Evolutionary conservation across 2,888 invertebrate species (phyloP).

Genomic region (Crematogaster levior): DNA sequence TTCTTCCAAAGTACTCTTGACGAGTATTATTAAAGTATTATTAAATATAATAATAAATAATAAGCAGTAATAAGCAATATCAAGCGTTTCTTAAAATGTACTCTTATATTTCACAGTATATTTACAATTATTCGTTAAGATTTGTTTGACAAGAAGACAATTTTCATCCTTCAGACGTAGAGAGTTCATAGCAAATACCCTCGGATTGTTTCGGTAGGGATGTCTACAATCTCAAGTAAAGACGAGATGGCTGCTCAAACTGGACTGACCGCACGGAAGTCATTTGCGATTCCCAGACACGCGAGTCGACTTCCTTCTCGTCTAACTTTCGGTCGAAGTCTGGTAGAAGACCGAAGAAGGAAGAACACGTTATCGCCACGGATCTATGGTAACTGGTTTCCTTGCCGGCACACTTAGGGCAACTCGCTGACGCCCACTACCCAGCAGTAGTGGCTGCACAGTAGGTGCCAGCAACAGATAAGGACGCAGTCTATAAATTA

Average conservation of each 20-base stretch:
- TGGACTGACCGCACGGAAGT: conserved; percentile 37
- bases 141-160: background rate
- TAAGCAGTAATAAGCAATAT: background rate
- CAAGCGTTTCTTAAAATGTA: background rate
- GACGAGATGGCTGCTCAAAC: conserved; percentile 22
- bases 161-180: background rate
- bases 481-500: conserved; percentile 83
- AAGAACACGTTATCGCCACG: conserved; percentile 54
- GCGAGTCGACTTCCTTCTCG: conserved; percentile 22
- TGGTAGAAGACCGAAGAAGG: background rate
- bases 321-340: conserved; percentile 37
- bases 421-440: conserved; percentile 53
- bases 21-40: background rate
- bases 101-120: background rate
- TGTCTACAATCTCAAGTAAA: background rate
- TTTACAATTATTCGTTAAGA: background rate
- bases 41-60: too few relatives aligned
- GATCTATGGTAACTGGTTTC: conserved; percentile 59
- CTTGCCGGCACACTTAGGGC: conserved; percentile 61
- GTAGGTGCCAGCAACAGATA: conserved; percentile 77
- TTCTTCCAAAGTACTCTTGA: background rate
- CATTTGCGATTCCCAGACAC: conserved; percentile 48
- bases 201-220: background rate
- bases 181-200: background rate
- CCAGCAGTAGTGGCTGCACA: conserved; percentile 49